Conservation (phyloP, 2,888 invertebrate species). For the Xestia c-nigrum region DNA sequence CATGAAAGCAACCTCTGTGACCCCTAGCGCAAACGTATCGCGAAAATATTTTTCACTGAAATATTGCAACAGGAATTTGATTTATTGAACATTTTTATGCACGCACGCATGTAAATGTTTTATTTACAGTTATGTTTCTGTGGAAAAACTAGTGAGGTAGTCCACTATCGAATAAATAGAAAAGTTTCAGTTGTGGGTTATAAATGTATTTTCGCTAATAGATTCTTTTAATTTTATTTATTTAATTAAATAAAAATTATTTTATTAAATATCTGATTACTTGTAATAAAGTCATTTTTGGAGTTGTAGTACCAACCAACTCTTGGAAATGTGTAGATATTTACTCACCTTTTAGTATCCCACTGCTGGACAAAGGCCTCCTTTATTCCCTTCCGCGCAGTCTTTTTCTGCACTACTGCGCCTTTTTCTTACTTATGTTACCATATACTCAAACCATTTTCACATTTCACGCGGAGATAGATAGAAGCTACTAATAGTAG, state of each 20-base stretch:
- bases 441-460: neutral
- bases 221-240: too few relatives aligned
- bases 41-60: constrained; percentile 58
- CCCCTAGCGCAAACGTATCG: constrained; percentile 39
- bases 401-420: too few relatives aligned
- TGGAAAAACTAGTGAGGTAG: constrained; percentile 12
- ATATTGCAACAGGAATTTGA: constrained; percentile 58
- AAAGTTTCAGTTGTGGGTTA: neutral
- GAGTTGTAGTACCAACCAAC: neutral
- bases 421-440: neutral
- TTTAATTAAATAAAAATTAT: too few relatives aligned
- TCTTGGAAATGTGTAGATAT: too few relatives aligned
- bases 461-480: neutral
- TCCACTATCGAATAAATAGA: neutral
- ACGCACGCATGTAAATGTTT: constrained; percentile 44
- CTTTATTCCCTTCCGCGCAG: neutral
- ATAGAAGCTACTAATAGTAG: neutral
- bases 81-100: constrained; percentile 57
- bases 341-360: neutral
- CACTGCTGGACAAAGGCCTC: neutral
- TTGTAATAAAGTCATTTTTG: neutral
- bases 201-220: too few relatives aligned
- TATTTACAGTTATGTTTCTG: constrained; percentile 34
- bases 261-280: too few relatives aligned
- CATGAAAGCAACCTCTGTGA: constrained; percentile 52